Conservation (phyloP, 2,888 invertebrate genomes). For the Pycnomerus fuliginosus region DNA sequence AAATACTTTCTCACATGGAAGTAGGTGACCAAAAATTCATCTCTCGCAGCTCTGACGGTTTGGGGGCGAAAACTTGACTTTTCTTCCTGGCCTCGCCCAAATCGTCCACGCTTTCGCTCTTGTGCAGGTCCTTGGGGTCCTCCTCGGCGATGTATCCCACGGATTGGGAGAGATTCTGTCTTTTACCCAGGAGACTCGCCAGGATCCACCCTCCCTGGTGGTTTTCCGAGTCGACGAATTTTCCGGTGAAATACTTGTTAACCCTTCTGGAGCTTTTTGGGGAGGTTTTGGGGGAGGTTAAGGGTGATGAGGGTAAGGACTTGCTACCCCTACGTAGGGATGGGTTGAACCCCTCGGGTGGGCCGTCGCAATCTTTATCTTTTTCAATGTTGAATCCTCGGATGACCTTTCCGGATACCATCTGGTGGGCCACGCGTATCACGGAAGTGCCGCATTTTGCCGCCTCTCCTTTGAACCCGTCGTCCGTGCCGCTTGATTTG, state of each 20-base stretch:
- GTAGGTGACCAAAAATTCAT: conserved; percentile 87
- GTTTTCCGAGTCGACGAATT: conserved; percentile 51
- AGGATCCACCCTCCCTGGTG: conserved; percentile 64
- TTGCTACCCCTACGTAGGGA: conserved; percentile 63
- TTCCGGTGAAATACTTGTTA: conserved; percentile 64
- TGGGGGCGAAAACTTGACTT: conserved; percentile 54
- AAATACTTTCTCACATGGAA: conserved; percentile 64
- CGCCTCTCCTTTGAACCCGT: conserved; percentile 68
- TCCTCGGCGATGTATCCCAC: conserved; percentile 63
- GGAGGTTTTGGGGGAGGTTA: conserved; percentile 62
- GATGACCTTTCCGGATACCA: conserved; percentile 54
- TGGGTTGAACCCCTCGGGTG: conserved; percentile 47
- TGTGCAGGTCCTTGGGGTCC: conserved; percentile 46
- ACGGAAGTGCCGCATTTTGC: conserved; percentile 66
- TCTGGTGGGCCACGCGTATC: conserved; percentile 60
- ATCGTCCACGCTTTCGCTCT: conserved; percentile 35
- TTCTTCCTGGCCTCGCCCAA: conserved; percentile 40
- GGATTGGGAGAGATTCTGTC: conserved; percentile 60
- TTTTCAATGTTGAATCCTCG: conserved; percentile 50
- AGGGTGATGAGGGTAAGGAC: conserved; percentile 70
- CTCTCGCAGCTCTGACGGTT: conserved; percentile 73
- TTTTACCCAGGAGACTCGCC: conserved; percentile 65
- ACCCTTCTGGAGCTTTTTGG: conserved; percentile 58
- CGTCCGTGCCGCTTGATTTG: conserved; percentile 67
- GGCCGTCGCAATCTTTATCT: conserved; percentile 27